A percentile compares a stretch with the other conserved stretches of the same genome.
phyloP scores from a whole-genome alignment of 2,888 invertebrate genomes.

The Phoenoteleia sp. region DNA sequence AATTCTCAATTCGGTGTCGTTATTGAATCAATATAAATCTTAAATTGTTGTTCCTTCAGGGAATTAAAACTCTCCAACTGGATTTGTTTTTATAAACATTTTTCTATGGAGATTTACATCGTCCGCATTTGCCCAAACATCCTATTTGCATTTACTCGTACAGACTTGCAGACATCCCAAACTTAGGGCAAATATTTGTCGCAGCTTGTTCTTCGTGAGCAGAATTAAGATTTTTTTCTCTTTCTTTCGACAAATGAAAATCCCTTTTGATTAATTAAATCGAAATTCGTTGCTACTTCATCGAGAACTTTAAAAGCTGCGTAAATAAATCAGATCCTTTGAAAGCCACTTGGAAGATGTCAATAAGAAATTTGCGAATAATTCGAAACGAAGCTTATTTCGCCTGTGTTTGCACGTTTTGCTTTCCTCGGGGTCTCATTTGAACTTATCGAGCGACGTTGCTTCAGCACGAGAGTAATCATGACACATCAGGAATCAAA shows the following conservation, averaged over 20 bases:
- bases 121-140: background rate
- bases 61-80: no score
- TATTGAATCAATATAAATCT: no score
- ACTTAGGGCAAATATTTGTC: slow-evolving; percentile 15
- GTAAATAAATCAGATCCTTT: background rate
- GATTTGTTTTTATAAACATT: background rate
- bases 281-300: background rate
- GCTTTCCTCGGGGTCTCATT: slow-evolving; percentile 18
- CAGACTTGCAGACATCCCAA: background rate
- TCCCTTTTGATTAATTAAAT: background rate
- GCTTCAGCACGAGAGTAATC: slow-evolving; percentile 34
- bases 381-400: slow-evolving; percentile 10
- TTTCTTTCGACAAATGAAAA: background rate
- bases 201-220: background rate
- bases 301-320: background rate
- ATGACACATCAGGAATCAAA: slow-evolving; percentile 58
- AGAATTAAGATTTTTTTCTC: background rate
- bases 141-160: slow-evolving; percentile 10
- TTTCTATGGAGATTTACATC: background rate
- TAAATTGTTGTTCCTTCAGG: no score
- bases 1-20: no score
- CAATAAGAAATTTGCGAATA: slow-evolving; percentile 16
- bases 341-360: slow-evolving; percentile 37
- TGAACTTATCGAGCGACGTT: slow-evolving; percentile 46
- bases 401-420: slow-evolving; percentile 11